Percentiles rank a stretch among this genome's conserved stretches.
These are phyloP conservation scores for Nomada ruficornis DNA, from an alignment of 2,888 invertebrate genomes.

Conservation along the genomic window DNA sequence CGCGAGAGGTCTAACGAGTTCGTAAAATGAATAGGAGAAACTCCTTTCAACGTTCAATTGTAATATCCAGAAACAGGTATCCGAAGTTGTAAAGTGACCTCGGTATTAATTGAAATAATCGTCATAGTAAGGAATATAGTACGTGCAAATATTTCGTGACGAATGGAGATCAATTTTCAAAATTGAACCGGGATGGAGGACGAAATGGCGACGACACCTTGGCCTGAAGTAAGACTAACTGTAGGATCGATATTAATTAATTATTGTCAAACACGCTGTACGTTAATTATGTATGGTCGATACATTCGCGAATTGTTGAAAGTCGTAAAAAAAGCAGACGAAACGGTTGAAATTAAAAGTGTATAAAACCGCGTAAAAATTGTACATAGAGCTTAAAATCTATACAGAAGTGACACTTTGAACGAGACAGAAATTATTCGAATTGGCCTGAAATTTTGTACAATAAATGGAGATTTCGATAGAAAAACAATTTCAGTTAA, in stretches of 20 bases:
- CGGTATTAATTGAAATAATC: slow-evolving; percentile 8
- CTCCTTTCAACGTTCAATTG: not conserved
- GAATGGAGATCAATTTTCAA: not conserved
- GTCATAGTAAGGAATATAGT: not conserved
- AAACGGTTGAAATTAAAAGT: slow-evolving; percentile 33
- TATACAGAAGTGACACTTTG: slow-evolving; percentile 24
- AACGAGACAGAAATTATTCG: slow-evolving; percentile 28
- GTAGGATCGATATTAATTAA: slow-evolving; percentile 58
- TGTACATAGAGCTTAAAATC: slow-evolving; percentile 43
- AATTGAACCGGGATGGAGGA: not conserved
- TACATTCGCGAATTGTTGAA: slow-evolving; percentile 34
- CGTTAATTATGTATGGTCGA: slow-evolving; percentile 48
- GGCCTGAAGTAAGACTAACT: slow-evolving; percentile 38
- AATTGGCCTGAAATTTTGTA: slow-evolving; percentile 46
- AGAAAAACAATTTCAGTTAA: not conserved
- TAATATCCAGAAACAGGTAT: not conserved
- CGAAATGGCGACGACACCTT: slow-evolving; percentile 29
- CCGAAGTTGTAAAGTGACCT: slow-evolving; percentile 33
- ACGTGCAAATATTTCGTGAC: not conserved
- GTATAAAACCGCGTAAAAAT: slow-evolving; percentile 36
- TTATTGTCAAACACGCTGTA: slow-evolving; percentile 68
- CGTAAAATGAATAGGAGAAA: slow-evolving; percentile 5
- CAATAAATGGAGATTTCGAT: slow-evolving; percentile 1
- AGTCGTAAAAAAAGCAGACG: slow-evolving; percentile 45
- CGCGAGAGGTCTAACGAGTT: slow-evolving; percentile 9